Evolutionary conservation across 2,888 invertebrate genomes (phyloP), one percentile per base, ranked within the genome.

Genomic region (Fragum sueziense): DNA sequence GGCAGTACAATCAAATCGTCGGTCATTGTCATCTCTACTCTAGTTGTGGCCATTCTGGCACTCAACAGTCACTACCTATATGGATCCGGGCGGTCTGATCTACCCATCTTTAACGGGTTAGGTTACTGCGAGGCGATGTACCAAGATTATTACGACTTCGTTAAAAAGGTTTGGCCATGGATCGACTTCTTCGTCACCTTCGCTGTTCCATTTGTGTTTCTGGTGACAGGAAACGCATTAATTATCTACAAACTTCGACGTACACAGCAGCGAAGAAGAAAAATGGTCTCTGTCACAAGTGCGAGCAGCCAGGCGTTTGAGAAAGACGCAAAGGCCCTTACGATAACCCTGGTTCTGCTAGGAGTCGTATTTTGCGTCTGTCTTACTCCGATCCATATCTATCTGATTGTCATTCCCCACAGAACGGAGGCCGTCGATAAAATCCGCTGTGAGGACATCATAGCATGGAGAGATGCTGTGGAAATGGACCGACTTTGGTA

Each of bases 331-430:
- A 79, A 52, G 17, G 52, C 61, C 2, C 47, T 75, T 9, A 77
- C 75, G 0, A 27, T 68, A 7, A 69, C 76, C 27, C 54, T 83
- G 29, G 72, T 83, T 25, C 51, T 78, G 31, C 62, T 83, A 6
- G 77, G 70, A 61, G 70, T 73, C 25, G 75, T 83, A n/a, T 83
- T 83, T 47, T 67, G 77, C 34, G 41, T 83, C 3, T 78, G 79
- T 25, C 67, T 76, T 33, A 75, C 80, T 0, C 83, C 83, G 33
- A 62, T 70, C 47, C 76, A 77, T 17, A 73, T 83, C 25, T 81
- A 69, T 33, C 74, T 72, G 37, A 71, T 81, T 2, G 74, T 75
- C 14, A 33, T 69, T 20, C 81, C 81, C 1, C 75, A 75, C 33
- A 57, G 68, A 14, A 68, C 69, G 9, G 57, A 69, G 4, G 61